Evolutionary conservation across 2,113 vertebrate genomes (phyloP).

Genomic region (Zosterops japonicus): DNA sequence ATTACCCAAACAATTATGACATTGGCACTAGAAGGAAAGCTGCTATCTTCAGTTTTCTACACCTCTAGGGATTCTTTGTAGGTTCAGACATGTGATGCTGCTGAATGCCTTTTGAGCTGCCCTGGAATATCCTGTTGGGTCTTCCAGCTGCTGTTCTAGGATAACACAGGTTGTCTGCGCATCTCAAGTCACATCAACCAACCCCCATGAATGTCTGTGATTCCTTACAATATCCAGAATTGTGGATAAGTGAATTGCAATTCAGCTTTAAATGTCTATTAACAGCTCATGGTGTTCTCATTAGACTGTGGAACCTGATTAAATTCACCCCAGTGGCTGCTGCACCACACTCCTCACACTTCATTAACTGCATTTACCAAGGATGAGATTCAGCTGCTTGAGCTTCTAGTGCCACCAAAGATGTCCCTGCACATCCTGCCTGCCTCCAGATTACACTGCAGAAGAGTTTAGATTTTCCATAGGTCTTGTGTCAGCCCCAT

Average conservation of each 20-base stretch:
- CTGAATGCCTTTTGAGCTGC: not conserved
- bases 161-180: not conserved
- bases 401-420: not conserved
- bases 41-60: not conserved
- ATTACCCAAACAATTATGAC: not conserved
- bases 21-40: not conserved
- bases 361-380: not conserved
- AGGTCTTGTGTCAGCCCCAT: not conserved
- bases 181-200: not conserved
- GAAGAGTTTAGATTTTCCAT: not conserved
- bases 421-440: not conserved
- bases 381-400: not conserved
- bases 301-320: not conserved
- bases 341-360: not conserved
- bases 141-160: not conserved
- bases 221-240: not conserved
- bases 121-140: not conserved
- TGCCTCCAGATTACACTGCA: not conserved
- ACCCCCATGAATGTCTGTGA: rapidly evolving
- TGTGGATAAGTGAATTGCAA: not conserved
- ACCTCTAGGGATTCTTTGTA: not conserved
- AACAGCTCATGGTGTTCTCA: not conserved
- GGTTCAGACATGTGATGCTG: not conserved
- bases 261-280: not conserved
- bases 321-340: not conserved